phyloP scores from a whole-genome alignment of 1,140 invertebrate species.

The Carposina sasakii region DNA sequence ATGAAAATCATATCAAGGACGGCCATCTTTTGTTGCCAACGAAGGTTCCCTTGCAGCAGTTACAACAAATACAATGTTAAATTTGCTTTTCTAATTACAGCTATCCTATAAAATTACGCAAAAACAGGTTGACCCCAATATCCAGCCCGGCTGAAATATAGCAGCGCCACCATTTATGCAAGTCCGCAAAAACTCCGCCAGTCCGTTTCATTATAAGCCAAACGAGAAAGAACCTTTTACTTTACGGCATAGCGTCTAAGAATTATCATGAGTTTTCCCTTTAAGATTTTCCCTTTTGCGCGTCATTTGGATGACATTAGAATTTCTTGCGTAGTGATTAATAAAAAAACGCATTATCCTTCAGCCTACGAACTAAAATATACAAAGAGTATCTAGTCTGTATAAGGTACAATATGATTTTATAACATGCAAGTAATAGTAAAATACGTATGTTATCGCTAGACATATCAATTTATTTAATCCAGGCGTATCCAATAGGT shows the following conservation, averaged over 20 bases:
- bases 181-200: slow-evolving; percentile 66
- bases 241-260: slow-evolving; percentile 40
- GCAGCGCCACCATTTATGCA: slow-evolving; percentile 62
- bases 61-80: slow-evolving; percentile 64
- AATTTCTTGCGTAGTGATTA: slow-evolving; percentile 49
- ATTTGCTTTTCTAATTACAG: slow-evolving; percentile 67
- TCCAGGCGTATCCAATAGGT: too few relatives aligned
- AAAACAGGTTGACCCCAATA: slow-evolving; percentile 70
- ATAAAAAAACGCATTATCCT: slow-evolving; percentile 37
- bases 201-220: slow-evolving; percentile 39
- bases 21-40: slow-evolving; percentile 56
- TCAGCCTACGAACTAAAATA: too few relatives aligned
- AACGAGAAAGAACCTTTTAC: slow-evolving; percentile 46
- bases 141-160: slow-evolving; percentile 58
- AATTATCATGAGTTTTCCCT: slow-evolving; percentile 30
- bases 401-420: too few relatives aligned
- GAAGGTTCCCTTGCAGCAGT: slow-evolving; percentile 57
- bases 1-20: slow-evolving; percentile 56
- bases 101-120: too few relatives aligned
- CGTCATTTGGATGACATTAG: slow-evolving; percentile 53
- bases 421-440: too few relatives aligned
- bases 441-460: too few relatives aligned
- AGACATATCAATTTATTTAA: too few relatives aligned
- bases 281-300: slow-evolving; percentile 41
- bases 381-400: too few relatives aligned